These are phyloP conservation scores for Magallana nippona DNA, from an alignment of 2,888 invertebrate species.

Conservation along the genomic window DNA sequence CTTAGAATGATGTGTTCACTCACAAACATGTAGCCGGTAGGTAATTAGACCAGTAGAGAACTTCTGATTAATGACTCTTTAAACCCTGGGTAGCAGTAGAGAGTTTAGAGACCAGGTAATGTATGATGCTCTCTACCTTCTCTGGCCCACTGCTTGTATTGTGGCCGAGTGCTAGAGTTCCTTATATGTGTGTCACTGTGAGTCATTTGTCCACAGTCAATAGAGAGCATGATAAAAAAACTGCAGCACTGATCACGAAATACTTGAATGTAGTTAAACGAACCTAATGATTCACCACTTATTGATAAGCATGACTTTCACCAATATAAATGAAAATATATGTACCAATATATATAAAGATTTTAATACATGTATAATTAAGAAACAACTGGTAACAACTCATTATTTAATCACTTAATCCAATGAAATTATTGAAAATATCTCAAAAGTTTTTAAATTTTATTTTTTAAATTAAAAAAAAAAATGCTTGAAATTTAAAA, in stretches of 20 bases:
- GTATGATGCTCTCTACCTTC: not conserved
- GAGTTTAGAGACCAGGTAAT: not conserved
- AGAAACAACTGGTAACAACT: too few species aligned
- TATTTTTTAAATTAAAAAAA: too few species aligned
- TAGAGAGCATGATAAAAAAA: not conserved
- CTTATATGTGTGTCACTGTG: not conserved
- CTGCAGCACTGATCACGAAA: not conserved
- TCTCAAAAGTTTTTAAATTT: too few species aligned
- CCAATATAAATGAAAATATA: not conserved
- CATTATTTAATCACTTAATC: too few species aligned
- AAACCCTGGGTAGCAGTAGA: conserved; percentile 17
- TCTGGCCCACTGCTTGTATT: not conserved
- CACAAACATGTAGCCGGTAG: not conserved
- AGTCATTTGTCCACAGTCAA: not conserved
- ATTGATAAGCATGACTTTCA: not conserved
- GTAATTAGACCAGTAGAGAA: not conserved
- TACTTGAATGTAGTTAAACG: not conserved
- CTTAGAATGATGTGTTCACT: not conserved
- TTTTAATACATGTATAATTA: not conserved
- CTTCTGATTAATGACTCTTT: too few species aligned
- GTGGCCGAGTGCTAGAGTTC: conserved; percentile 21
- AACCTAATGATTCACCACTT: not conserved
- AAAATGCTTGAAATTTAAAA: too few species aligned
- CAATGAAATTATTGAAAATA: too few species aligned
- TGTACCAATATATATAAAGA: not conserved